These are phyloP conservation scores for Xenops minutus DNA, from an alignment of 2,797 vertebrate species.

Conservation along the genomic window DNA sequence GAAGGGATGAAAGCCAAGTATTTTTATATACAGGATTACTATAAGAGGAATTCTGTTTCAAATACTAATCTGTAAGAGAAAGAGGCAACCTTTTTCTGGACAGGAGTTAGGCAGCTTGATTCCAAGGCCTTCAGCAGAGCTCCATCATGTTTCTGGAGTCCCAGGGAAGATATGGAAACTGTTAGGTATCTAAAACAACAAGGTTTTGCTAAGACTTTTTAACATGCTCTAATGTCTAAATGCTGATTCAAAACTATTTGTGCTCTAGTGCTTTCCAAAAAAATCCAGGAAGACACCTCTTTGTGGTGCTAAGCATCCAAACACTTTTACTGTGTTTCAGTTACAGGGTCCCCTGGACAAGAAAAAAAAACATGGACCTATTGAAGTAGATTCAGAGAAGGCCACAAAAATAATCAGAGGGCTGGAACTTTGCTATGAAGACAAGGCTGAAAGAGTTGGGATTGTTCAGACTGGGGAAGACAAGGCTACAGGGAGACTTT, in stretches of 20 bases:
- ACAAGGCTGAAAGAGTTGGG: neutral
- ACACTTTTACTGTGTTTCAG: neutral
- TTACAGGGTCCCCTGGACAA: neutral
- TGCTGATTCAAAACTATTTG: neutral
- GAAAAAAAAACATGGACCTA: neutral
- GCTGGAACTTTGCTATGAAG: rapidly evolving
- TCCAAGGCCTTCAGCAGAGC: neutral
- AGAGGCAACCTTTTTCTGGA: neutral
- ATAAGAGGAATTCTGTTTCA: neutral
- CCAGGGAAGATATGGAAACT: neutral
- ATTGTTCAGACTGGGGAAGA: neutral
- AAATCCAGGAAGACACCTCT: neutral
- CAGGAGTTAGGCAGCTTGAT: neutral
- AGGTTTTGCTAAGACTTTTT: neutral
- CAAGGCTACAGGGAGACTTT: rapidly evolving
- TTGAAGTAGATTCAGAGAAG: neutral
- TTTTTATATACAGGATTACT: neutral
- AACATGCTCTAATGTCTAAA: neutral
- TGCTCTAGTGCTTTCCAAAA: neutral
- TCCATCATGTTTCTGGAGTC: neutral
- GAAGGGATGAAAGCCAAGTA: neutral
- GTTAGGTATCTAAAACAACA: neutral
- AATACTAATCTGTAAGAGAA: neutral
- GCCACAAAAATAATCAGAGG: neutral
- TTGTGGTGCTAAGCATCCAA: neutral